These are phyloP conservation scores for Nyleta sp. DNA, from an alignment of 2,888 invertebrate species.

Conservation along the genomic window DNA sequence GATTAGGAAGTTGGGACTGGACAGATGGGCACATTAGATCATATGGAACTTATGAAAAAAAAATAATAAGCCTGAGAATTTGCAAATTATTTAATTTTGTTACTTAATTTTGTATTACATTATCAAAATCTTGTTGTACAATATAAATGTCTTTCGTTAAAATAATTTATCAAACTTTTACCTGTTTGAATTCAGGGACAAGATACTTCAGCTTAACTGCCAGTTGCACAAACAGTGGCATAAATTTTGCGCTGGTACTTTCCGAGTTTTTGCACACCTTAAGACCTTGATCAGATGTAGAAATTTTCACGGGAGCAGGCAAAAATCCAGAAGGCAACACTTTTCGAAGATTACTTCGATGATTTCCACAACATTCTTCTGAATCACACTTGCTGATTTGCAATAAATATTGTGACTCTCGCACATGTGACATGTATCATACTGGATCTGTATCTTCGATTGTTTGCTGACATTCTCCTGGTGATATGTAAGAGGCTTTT, in stretches of 20 bases:
- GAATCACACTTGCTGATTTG: conserved; percentile 48
- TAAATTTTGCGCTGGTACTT: conserved; percentile 11
- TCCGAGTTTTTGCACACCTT: conserved; percentile 1
- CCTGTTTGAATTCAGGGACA: conserved; percentile 2
- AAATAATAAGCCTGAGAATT: too few relatives aligned
- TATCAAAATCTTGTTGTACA: too few relatives aligned
- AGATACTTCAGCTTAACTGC: conserved; percentile 2
- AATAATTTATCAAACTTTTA: conserved; percentile 5
- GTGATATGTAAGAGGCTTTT: conserved; percentile 41
- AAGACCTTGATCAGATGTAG: conserved; percentile 5
- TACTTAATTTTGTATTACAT: neutral
- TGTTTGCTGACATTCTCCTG: conserved; percentile 2
- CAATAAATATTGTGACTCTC: conserved; percentile 71
- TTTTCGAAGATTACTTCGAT: conserved; percentile 19
- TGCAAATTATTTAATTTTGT: neutral
- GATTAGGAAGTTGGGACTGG: conserved; percentile 5
- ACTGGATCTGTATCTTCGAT: conserved; percentile 42
- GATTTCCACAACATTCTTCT: conserved; percentile 19
- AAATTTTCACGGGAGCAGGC: conserved; percentile 31
- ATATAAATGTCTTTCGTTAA: conserved; percentile 1
- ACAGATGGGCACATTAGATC: conserved; percentile 34
- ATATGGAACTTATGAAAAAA: conserved; percentile 8
- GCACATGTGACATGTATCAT: conserved; percentile 69
- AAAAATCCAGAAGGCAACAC: conserved; percentile 31
- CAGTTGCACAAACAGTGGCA: conserved; percentile 30